Conservation (phyloP, 2,888 invertebrate species). For the Sclerodermus sp. region DNA sequence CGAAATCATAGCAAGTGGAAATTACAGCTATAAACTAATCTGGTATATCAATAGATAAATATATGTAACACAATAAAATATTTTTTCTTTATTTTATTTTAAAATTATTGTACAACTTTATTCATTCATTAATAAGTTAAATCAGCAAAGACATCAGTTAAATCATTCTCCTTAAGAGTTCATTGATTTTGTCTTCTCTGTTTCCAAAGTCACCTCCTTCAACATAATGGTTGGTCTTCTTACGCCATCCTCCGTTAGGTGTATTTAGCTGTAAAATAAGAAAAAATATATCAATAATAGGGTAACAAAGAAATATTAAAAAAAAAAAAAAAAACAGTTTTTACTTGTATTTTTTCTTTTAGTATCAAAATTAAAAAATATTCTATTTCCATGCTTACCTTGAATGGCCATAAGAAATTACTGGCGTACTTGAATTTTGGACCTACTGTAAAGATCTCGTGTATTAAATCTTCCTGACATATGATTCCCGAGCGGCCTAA, state of each 20-base stretch:
- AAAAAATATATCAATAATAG: neutral
- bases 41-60: too few species aligned
- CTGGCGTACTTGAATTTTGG: slow-evolving; percentile 87
- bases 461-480: slow-evolving; percentile 97
- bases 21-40: too few species aligned
- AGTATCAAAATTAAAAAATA: too few species aligned
- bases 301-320: too few species aligned
- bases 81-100: too few species aligned
- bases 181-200: slow-evolving; percentile 96
- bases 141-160: too few species aligned
- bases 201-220: slow-evolving; percentile 99
- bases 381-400: slow-evolving; percentile 58
- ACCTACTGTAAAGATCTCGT: slow-evolving; percentile 90
- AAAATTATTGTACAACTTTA: too few species aligned
- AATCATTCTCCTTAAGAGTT: slow-evolving; percentile 94
- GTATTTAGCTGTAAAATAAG: slow-evolving; percentile 79
- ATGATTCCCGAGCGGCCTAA: slow-evolving; percentile 72
- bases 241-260: slow-evolving; percentile 98
- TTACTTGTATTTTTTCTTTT: too few species aligned
- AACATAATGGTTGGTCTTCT: slow-evolving; percentile 99
- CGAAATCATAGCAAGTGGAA: too few species aligned
- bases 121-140: too few species aligned
- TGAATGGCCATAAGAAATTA: slow-evolving; percentile 99
- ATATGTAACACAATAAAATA: too few species aligned
- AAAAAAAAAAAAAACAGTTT: too few species aligned